These are phyloP conservation scores for Saccostrea echinata DNA, from an alignment of 1,140 invertebrate genomes.

Conservation along the genomic window DNA sequence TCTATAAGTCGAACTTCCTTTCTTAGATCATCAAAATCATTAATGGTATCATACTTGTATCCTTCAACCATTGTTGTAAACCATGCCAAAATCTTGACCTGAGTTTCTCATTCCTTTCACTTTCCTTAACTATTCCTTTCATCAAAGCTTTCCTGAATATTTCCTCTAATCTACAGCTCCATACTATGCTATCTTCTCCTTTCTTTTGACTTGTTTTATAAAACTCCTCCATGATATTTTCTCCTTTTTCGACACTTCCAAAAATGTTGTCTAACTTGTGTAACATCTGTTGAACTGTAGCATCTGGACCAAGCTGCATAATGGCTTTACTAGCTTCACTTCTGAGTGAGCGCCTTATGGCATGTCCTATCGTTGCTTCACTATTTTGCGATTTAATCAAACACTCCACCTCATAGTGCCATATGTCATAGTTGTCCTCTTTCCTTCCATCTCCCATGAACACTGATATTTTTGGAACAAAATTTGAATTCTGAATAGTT, in stretches of 20 bases:
- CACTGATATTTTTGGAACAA: conserved; percentile 27
- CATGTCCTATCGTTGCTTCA: conserved; percentile 23
- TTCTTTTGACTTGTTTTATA: conserved; percentile 50
- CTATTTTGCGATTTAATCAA: conserved; percentile 16
- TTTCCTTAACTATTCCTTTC: neutral
- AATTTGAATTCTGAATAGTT: too few species aligned
- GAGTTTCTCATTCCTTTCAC: too few species aligned
- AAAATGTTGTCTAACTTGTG: conserved; percentile 52
- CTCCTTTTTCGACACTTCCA: conserved; percentile 36
- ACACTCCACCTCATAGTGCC: too few species aligned
- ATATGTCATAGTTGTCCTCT: conserved; percentile 20
- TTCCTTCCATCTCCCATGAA: conserved; percentile 43
- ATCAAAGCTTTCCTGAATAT: conserved; percentile 45
- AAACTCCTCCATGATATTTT: conserved; percentile 45
- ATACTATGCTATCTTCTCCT: conserved; percentile 31
- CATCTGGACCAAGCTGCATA: conserved; percentile 48
- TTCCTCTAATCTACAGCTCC: conserved; percentile 53
- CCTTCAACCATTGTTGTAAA: too few species aligned
- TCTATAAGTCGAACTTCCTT: too few species aligned
- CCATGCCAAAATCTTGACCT: too few species aligned
- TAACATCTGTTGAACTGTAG: conserved; percentile 11
- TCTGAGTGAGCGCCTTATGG: too few species aligned
- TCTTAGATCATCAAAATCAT: too few species aligned
- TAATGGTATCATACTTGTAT: too few species aligned
- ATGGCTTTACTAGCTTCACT: conserved; percentile 46